Evolutionary conservation across 2,888 invertebrate species (phyloP).

Genomic region (Chouioia cunea): DNA sequence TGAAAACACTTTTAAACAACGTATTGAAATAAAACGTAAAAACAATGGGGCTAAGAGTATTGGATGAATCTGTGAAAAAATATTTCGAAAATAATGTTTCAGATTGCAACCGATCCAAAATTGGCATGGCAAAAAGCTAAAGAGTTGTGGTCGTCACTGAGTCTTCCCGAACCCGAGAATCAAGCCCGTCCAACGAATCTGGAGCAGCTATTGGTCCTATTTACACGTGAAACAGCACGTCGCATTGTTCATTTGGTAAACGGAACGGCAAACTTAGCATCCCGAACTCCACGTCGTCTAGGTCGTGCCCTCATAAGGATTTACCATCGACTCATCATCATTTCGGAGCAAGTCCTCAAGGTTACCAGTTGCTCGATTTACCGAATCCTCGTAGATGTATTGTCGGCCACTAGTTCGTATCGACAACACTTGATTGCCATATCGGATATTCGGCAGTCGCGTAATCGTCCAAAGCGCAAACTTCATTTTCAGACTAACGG

Average conservation of each 20-base stretch:
- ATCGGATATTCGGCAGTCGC: background rate
- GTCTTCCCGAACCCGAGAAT: constrained; percentile 86
- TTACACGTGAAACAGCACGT: constrained; percentile 83
- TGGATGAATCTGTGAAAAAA: background rate
- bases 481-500: constrained; percentile 19
- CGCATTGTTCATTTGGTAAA: constrained; percentile 84
- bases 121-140: constrained; percentile 80
- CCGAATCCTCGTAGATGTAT: constrained; percentile 19
- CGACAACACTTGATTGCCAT: background rate
- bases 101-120: constrained; percentile 85
- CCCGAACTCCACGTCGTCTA: constrained; percentile 72
- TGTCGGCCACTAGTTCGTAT: constrained; percentile 1
- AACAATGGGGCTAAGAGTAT: background rate
- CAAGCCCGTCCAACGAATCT: constrained; percentile 84
- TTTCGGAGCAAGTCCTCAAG: constrained; percentile 77
- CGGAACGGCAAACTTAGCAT: constrained; percentile 74
- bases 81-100: constrained; percentile 41
- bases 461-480: constrained; percentile 13
- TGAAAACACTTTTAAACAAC: background rate
- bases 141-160: constrained; percentile 79
- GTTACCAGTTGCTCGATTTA: constrained; percentile 63
- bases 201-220: constrained; percentile 81
- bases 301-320: constrained; percentile 55
- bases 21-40: background rate
- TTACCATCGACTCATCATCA: constrained; percentile 72